These are phyloP conservation scores for Lamprologus speciosus DNA, from an alignment of 2,113 vertebrate genomes.

Conservation along the genomic window DNA sequence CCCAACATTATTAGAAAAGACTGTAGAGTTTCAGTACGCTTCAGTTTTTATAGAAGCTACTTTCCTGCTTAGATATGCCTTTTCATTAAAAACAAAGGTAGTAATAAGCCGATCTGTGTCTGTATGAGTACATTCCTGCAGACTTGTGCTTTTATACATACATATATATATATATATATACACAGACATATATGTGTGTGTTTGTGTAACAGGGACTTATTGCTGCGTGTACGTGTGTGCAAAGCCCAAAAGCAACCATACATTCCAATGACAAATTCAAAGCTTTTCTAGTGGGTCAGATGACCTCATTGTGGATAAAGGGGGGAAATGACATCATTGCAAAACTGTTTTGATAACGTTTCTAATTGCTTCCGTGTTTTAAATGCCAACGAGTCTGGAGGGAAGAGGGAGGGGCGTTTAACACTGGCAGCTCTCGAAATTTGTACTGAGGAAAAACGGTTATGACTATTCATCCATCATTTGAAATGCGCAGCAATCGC, in stretches of 20 bases:
- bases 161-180: background rate
- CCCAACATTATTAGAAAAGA: background rate
- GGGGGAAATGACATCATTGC: conserved; percentile 48
- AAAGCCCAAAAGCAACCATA: background rate
- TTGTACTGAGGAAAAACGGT: conserved; percentile 10
- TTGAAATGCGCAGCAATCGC: conserved; percentile 27
- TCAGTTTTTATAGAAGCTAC: background rate
- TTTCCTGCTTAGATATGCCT: conserved; percentile 24
- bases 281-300: conserved; percentile 20
- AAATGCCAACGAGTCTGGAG: conserved; percentile 33
- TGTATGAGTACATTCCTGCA: background rate
- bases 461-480: conserved; percentile 60
- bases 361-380: conserved; percentile 65
- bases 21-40: background rate
- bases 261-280: conserved; percentile 30
- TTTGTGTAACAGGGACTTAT: background rate
- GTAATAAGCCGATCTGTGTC: background rate
- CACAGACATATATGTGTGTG: background rate
- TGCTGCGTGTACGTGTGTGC: background rate
- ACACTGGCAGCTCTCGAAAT: conserved; percentile 38
- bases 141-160: background rate
- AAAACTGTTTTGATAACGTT: conserved; percentile 57
- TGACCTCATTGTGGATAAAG: conserved; percentile 52
- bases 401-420: background rate
- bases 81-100: conserved; percentile 9